These are phyloP conservation scores for Eupithecia pulchellata DNA, from an alignment of 2,888 invertebrate species.

Conservation along the genomic window DNA sequence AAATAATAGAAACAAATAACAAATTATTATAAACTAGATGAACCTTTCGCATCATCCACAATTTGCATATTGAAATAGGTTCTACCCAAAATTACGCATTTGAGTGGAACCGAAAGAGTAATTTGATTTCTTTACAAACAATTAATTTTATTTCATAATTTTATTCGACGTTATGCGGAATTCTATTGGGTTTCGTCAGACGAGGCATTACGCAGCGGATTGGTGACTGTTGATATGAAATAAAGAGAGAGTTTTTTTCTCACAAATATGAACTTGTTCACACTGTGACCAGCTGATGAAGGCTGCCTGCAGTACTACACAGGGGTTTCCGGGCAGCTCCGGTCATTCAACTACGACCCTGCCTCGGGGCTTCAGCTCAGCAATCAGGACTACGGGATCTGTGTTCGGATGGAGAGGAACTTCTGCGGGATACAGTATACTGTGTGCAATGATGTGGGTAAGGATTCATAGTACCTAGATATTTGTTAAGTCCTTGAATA, in stretches of 20 bases:
- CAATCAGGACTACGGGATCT: conserved; percentile 95
- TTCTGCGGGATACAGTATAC: conserved; percentile 95
- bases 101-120: too few relatives aligned
- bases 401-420: conserved; percentile 92
- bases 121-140: too few relatives aligned
- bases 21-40: too few relatives aligned
- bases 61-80: too few relatives aligned
- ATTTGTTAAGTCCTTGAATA: neutral
- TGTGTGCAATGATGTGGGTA: conserved; percentile 89
- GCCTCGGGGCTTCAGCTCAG: conserved; percentile 91
- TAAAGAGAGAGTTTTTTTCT: neutral
- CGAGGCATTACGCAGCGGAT: neutral
- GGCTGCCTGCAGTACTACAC: conserved; percentile 92
- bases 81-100: too few relatives aligned
- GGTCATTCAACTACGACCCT: conserved; percentile 94
- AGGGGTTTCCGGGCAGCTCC: conserved; percentile 92
- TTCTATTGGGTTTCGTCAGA: too few relatives aligned
- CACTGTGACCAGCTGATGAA: conserved; percentile 85
- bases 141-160: too few relatives aligned
- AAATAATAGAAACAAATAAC: too few relatives aligned
- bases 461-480: conserved; percentile 1
- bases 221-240: neutral
- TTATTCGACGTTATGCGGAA: too few relatives aligned
- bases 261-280: neutral
- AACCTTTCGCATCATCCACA: too few relatives aligned